Base-by-base conservation (phyloP, 2,888 invertebrate species). In the Heteropelma amictum region DNA sequence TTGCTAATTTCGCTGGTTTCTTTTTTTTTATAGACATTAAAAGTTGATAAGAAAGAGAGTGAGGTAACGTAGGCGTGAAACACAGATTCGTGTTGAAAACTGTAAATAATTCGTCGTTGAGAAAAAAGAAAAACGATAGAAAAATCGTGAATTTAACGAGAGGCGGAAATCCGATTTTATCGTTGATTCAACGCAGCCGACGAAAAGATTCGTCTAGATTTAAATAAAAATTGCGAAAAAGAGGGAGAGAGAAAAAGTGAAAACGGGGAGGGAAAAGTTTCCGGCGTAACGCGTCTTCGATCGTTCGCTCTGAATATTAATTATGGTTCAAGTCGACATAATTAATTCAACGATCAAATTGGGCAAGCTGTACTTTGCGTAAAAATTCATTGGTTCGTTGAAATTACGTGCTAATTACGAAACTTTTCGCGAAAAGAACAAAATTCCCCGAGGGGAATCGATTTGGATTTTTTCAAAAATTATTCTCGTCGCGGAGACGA, bases 331-430 rank as follows among this genome's bases (percentile, higher is more conserved):
- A 28, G 30, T 51, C 30, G 33, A 64, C 63, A 67, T 58, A 58
- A 58, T 65, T 45, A 35, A 70, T 64, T 77, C 58, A 72, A 63
- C 67, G 67, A 72, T 72, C 35, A 73, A 51, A 67, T 80, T 90
- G 89, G 94, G 95, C 94, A 94, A 94, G 93, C 95, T 95, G 95
- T 95, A 95, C 95, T 95, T 95, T 95, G 95, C 95, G 95, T 95
- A 94, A 94, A 95, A 94, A 93, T 38, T 6, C 95, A 95, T 94
- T 95, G 94, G 93, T 93, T 77, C 93, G 94, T 94, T 94, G n/a
- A n/a, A 79, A 82, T 84, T 76, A 54, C 63, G 35, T 64, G 82
- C 82, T 84, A 86, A 80, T 82, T 84, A 84, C 79, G 80, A 83
- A 79, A 81, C 84, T 82, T 82, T 82, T 82, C 69, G 80, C 76